phyloP scores from a whole-genome alignment of 1,140 invertebrate species.

The Anastatus disparis region DNA sequence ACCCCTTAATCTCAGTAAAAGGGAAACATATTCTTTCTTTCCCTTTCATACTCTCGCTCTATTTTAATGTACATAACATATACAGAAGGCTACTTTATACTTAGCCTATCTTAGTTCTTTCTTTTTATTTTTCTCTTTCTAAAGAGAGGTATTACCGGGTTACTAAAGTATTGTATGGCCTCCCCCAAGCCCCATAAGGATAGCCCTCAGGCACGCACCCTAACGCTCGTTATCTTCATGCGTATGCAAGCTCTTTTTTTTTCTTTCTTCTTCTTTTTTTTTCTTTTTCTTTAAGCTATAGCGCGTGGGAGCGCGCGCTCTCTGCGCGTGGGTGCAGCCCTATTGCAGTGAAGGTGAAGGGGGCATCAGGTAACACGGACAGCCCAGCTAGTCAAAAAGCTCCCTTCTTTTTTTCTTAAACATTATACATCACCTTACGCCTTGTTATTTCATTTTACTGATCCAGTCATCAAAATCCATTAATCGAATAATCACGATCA shows the following conservation, averaged over 20 bases:
- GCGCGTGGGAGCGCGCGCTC: background rate
- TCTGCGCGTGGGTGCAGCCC: too few species aligned
- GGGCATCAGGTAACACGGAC: constrained; percentile 59
- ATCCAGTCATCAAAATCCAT: constrained; percentile 3
- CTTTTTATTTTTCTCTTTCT: too few species aligned
- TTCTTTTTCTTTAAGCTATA: background rate
- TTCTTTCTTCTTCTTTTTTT: too few species aligned
- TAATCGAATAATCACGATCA: background rate
- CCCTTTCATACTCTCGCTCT: background rate
- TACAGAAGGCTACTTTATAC: constrained; percentile 57
- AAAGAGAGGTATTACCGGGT: constrained; percentile 60
- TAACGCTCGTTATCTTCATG: constrained; percentile 53
- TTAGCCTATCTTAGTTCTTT: constrained; percentile 52
- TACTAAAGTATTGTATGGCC: constrained; percentile 60
- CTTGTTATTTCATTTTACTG: background rate
- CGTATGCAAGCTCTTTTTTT: too few species aligned
- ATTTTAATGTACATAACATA: background rate
- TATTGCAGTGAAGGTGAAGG: constrained; percentile 58
- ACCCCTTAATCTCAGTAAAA: background rate
- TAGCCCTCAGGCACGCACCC: constrained; percentile 64
- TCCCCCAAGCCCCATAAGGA: constrained; percentile 64
- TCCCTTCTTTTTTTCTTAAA: background rate
- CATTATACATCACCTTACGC: background rate
- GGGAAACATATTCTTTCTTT: constrained; percentile 34
- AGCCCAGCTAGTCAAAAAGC: constrained; percentile 47